Conservation (phyloP, 2,113 vertebrate genomes). For the Sebastes fasciatus region DNA sequence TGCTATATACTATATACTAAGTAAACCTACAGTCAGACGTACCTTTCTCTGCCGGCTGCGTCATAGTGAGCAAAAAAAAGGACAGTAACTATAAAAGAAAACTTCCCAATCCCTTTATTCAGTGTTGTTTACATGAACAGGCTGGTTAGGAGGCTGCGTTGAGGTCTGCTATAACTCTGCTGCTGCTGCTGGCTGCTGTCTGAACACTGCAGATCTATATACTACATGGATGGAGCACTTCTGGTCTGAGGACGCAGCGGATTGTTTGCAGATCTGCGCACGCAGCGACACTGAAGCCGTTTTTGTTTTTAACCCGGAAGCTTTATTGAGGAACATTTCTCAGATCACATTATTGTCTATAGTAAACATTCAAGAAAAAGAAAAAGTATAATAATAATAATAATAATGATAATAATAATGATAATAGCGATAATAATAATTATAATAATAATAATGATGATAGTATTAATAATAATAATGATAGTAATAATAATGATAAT, state of each 20-base stretch:
- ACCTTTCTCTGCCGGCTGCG: constrained; percentile 76
- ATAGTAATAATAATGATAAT: no score
- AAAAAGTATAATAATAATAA: background rate
- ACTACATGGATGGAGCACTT: background rate
- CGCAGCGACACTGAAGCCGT: background rate
- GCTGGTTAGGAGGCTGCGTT: background rate
- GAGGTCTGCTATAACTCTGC: background rate
- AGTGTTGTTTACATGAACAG: constrained; percentile 53
- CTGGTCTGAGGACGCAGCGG: fast-evolving
- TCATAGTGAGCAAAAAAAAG: constrained; percentile 52
- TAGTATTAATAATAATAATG: no score
- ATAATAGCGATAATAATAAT: no score
- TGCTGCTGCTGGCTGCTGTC: background rate
- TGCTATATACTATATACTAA: no score
- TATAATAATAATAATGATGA: no score
- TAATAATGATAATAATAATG: no score
- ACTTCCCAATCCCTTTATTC: constrained; percentile 4
- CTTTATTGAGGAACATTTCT: constrained; percentile 26
- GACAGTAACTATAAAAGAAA: background rate
- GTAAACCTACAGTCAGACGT: constrained; percentile 1
- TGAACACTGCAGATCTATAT: constrained; percentile 7
- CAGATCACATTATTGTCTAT: background rate
- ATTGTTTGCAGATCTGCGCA: constrained; percentile 1
- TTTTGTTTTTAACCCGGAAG: fast-evolving
- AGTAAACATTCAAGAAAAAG: background rate